These are phyloP conservation scores for Clostera curtula DNA, from an alignment of 2,888 invertebrate species.

Conservation along the genomic window DNA sequence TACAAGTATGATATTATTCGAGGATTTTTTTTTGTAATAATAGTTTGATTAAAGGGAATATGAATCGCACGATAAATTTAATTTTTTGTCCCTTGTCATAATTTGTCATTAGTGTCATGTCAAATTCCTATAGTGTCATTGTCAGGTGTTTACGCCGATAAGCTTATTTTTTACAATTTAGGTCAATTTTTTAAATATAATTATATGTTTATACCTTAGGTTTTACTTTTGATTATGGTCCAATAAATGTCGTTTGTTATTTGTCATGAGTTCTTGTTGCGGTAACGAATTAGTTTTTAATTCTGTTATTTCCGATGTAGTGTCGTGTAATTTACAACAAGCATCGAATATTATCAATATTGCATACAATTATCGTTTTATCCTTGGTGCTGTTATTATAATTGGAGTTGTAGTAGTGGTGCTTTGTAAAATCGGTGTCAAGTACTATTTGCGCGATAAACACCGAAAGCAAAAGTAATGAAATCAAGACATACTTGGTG, in stretches of 20 bases:
- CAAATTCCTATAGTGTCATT: slow-evolving; percentile 35
- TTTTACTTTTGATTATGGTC: slow-evolving; percentile 18
- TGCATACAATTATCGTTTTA: slow-evolving; percentile 35
- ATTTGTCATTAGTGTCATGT: slow-evolving; percentile 14
- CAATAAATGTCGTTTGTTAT: slow-evolving; percentile 22
- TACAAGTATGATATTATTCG: no score
- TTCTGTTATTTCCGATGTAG: slow-evolving; percentile 55
- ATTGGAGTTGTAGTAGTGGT: slow-evolving; percentile 29
- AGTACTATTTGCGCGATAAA: slow-evolving; percentile 20
- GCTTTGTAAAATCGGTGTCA: slow-evolving; percentile 27
- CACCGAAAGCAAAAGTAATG: slow-evolving; percentile 40
- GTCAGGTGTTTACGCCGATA: slow-evolving; percentile 55
- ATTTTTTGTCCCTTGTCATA: no score
- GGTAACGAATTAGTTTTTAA: slow-evolving; percentile 58
- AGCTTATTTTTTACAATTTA: slow-evolving; percentile 36
- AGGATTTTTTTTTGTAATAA: no score
- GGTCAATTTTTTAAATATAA: slow-evolving; percentile 42
- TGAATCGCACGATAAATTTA: no score
- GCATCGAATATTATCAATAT: slow-evolving; percentile 43
- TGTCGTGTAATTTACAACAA: slow-evolving; percentile 47
- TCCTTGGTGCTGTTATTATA: slow-evolving; percentile 34
- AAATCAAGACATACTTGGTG: no score
- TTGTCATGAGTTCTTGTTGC: slow-evolving; percentile 70
- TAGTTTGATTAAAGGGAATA: no score
- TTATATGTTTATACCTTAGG: slow-evolving; percentile 10